Conservation (phyloP, 2,113 vertebrate species). For the Dicentrarchus labrax region DNA sequence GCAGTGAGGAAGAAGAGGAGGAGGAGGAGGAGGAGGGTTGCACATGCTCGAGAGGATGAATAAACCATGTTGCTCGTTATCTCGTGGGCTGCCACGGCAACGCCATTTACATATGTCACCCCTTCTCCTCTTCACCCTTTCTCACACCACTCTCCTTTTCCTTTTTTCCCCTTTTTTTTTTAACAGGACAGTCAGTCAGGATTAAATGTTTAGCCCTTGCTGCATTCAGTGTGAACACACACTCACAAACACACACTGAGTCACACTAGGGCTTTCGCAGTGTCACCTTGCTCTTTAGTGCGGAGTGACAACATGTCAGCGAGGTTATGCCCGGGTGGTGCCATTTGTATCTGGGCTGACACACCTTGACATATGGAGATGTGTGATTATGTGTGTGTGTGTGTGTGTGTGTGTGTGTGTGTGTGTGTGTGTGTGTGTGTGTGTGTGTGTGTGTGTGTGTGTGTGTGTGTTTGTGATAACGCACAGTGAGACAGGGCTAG, state of each 20-base stretch:
- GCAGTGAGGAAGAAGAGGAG: constrained; percentile 12
- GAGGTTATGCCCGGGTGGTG: constrained; percentile 64
- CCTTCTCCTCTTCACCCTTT: constrained; percentile 49
- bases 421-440: too few species aligned
- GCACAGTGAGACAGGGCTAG: constrained; percentile 7
- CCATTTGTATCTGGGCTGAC: constrained; percentile 44
- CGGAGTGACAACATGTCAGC: constrained; percentile 69
- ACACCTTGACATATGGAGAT: constrained; percentile 68
- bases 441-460: constrained; percentile 33
- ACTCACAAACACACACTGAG: constrained; percentile 9
- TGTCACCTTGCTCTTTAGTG: constrained; percentile 71
- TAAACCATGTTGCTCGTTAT: constrained; percentile 75
- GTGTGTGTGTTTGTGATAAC: constrained; percentile 5
- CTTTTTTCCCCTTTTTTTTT: neutral
- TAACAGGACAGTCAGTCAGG: constrained; percentile 71
- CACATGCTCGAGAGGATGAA: constrained; percentile 53
- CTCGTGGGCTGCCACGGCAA: constrained; percentile 61
- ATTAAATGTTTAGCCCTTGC: constrained; percentile 59
- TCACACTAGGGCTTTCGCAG: constrained; percentile 12
- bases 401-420: constrained; percentile 13
- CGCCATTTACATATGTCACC: constrained; percentile 75
- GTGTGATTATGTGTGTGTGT: constrained; percentile 32
- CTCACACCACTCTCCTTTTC: constrained; percentile 14
- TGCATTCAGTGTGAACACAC: neutral
- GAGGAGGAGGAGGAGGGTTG: neutral